Evolutionary conservation across 2,797 vertebrate species (phyloP).

Genomic region (Tolypeutes matacus): DNA sequence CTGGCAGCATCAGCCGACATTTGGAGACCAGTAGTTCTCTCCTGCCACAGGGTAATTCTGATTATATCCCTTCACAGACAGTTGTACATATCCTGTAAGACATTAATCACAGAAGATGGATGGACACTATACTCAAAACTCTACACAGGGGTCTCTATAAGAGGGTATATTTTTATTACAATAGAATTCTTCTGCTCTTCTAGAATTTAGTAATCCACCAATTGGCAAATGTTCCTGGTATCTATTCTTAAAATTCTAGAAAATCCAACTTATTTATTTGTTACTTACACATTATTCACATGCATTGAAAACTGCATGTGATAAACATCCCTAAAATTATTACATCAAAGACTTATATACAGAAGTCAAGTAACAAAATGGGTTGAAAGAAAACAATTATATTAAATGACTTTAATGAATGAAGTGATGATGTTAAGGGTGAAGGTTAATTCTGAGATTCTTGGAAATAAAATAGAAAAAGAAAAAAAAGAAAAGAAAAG

Average conservation of each 20-base stretch:
- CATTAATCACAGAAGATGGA: neutral
- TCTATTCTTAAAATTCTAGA: conserved; percentile 35
- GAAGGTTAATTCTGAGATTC: conserved; percentile 29
- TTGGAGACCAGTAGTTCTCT: neutral
- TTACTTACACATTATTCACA: neutral
- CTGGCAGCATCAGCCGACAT: neutral
- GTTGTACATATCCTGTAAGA: rapidly evolving
- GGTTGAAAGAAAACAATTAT: neutral
- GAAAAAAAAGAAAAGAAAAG: neutral
- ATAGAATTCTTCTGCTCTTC: neutral
- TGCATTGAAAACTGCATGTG: neutral
- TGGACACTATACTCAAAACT: neutral
- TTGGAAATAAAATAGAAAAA: neutral
- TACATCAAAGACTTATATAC: neutral
- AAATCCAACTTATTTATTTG: neutral
- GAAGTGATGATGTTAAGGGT: conserved; percentile 43
- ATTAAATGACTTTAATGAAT: neutral
- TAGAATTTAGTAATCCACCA: neutral
- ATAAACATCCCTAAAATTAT: conserved; percentile 5
- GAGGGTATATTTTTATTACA: neutral
- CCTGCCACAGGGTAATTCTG: neutral
- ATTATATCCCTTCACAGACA: neutral
- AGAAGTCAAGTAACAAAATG: conserved; percentile 46
- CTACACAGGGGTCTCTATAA: neutral
- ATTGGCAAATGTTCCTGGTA: neutral